Conservation (phyloP, 2,797 vertebrate species). For the Poecilia wingei region DNA sequence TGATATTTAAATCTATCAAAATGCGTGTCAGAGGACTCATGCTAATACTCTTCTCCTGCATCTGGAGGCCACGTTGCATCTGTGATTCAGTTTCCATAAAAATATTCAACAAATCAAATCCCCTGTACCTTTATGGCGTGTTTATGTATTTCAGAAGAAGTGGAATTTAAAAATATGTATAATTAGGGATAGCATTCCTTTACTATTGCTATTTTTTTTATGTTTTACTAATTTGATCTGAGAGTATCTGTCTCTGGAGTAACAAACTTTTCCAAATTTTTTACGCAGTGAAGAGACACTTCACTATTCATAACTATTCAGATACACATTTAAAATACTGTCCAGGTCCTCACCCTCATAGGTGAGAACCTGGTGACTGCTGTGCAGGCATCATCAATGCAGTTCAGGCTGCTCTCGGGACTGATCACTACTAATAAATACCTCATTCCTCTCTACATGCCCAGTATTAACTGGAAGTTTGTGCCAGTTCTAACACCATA, state of each 20-base stretch:
- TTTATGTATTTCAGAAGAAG: constrained; percentile 38
- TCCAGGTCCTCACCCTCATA: neutral
- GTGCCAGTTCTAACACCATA: neutral
- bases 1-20: constrained; percentile 9
- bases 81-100: constrained; percentile 5
- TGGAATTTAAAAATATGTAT: constrained; percentile 2
- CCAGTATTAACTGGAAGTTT: neutral
- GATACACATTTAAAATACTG: too few relatives aligned
- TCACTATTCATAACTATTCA: too few relatives aligned
- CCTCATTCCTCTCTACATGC: neutral
- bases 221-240: neutral
- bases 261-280: neutral
- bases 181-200: constrained; percentile 32
- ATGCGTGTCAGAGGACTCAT: neutral
- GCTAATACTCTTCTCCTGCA: neutral
- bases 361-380: neutral
- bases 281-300: neutral
- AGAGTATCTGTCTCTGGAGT: neutral
- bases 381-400: neutral
- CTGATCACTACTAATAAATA: neutral
- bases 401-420: neutral
- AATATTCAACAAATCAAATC: constrained; percentile 7
- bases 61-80: neutral
- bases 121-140: constrained; percentile 12
- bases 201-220: neutral